Evolutionary conservation across 2,113 vertebrate species (phyloP).

Genomic region (Blennius ocellaris): DNA sequence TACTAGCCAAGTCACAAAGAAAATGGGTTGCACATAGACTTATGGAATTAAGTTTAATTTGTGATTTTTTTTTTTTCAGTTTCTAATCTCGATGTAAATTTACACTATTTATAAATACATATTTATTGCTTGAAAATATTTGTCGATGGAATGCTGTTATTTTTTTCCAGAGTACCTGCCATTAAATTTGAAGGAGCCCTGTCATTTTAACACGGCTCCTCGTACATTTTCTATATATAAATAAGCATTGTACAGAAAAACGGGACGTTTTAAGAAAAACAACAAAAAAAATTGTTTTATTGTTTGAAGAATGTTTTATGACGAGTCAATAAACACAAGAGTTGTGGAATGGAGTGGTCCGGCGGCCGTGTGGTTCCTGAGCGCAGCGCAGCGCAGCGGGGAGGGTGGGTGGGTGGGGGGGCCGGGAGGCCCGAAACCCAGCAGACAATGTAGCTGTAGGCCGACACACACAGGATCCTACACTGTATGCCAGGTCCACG

Average conservation of each 20-base stretch:
- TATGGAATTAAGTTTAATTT: conserved; percentile 99
- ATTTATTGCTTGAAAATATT: conserved; percentile 99
- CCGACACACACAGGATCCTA: conserved; percentile 97
- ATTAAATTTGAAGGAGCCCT: conserved; percentile 99
- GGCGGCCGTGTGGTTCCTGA: neutral
- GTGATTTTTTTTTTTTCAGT: conserved; percentile 87
- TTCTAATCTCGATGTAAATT: conserved; percentile 99
- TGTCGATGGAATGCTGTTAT: conserved; percentile 99
- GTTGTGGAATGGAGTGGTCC: conserved; percentile 73
- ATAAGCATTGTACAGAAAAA: conserved; percentile 97
- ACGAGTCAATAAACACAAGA: conserved; percentile 91
- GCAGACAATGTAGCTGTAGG: conserved; percentile 99
- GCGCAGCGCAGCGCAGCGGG: too few species aligned
- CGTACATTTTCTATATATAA: conserved; percentile 99
- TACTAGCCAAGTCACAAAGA: conserved; percentile 95
- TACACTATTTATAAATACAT: conserved; percentile 99
- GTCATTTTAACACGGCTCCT: conserved; percentile 99
- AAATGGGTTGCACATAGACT: conserved; percentile 99
- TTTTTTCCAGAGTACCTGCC: conserved; percentile 99
- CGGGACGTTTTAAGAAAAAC: conserved; percentile 97
- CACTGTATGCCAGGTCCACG: conserved; percentile 99
- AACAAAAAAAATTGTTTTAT: conserved; percentile 99
- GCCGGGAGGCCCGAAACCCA: conserved; percentile 94
- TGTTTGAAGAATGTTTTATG: conserved; percentile 97
- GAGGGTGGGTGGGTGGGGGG: conserved; percentile 34